These are phyloP conservation scores for Chondrosia reniformis DNA, from an alignment of 37 sponge, comb jelly and placozoan species.

Conservation along the genomic window DNA sequence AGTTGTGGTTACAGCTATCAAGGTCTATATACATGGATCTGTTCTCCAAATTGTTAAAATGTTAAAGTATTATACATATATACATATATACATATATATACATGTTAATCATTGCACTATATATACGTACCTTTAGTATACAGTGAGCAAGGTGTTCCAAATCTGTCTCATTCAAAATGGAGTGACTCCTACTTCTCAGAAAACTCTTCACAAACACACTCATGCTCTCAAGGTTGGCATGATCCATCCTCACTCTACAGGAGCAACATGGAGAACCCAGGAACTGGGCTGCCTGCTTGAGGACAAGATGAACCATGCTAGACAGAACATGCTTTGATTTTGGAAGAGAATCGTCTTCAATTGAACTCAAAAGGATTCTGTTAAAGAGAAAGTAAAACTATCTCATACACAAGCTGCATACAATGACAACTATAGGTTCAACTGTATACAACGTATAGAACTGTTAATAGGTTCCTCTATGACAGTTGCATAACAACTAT, in stretches of 20 bases:
- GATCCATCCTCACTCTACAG: slow-evolving; percentile 26
- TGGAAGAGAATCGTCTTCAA: not conserved
- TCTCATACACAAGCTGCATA: too few relatives aligned
- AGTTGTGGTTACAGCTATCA: too few relatives aligned
- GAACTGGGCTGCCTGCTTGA: slow-evolving; percentile 14
- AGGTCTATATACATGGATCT: too few relatives aligned
- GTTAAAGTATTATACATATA: too few relatives aligned
- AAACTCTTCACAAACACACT: slow-evolving; percentile 10
- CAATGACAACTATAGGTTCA: too few relatives aligned
- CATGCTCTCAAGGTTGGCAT: slow-evolving; percentile 4
- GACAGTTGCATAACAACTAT: too few relatives aligned
- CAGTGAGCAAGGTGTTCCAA: slow-evolving; percentile 39
- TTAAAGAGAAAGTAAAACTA: too few relatives aligned
- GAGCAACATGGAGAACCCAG: not conserved
- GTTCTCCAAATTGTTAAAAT: too few relatives aligned
- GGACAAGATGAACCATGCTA: not conserved
- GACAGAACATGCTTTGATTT: not conserved
- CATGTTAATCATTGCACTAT: not conserved
- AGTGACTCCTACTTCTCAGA: not conserved
- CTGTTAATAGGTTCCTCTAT: too few relatives aligned
- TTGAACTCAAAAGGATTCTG: not conserved
- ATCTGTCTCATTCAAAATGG: not conserved
- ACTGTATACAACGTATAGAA: too few relatives aligned
- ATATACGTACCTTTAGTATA: slow-evolving; percentile 31
- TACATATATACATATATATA: not conserved